Evolutionary conservation across 2,797 vertebrate genomes (phyloP), one percentile per base, ranked within the genome.

Genomic region (Meriones psammophilus): DNA sequence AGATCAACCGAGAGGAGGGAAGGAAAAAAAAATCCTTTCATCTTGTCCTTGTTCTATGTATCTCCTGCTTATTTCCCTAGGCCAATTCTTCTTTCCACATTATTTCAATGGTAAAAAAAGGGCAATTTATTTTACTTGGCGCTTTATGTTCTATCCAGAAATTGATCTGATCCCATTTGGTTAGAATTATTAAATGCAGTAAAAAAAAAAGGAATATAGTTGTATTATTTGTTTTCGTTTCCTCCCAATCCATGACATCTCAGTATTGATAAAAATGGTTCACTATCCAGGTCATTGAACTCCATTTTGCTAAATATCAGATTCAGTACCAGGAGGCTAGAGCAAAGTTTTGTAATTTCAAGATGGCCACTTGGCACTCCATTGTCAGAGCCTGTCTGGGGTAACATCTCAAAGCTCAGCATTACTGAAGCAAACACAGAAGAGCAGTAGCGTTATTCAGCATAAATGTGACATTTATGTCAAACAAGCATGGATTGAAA

Each of bases 401-500:
- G 91, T 92, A 93, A 93, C 91, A 89, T 92, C 95, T 97, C 80
- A 97, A 96, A 64, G 92, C 96, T 96, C 97, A 96, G 94, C 93
- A 94, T 96, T 96, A 95, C 88, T 96, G 89, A 80, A 97, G 74
- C 64, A 88, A 79, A 95, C 93, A 83, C 84, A 94, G 88, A 97
- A 96, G 64, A 90, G 78, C 62, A 77, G 78, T 92, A 89, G 68
- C 60, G 68, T 94, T 96, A 92, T 93, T 95, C 36, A 80, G 95
- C 94, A 97, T 96, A 94, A 95, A 94, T 92, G 84, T 95, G 96
- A 97, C 94, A 94, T 90, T 95, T 92, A 93, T 96, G 94, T 92
- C 89, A 97, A 97, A 95, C 96, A 96, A 96, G 64, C 77, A 92
- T 66, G 33, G 89, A 81, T 80, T 71, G 81, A 97, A 97, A 96